Percentiles rank a stretch among this genome's conserved stretches.
phyloP scores from a whole-genome alignment of 2,888 invertebrate species.

The Drosophila tanythrix region DNA sequence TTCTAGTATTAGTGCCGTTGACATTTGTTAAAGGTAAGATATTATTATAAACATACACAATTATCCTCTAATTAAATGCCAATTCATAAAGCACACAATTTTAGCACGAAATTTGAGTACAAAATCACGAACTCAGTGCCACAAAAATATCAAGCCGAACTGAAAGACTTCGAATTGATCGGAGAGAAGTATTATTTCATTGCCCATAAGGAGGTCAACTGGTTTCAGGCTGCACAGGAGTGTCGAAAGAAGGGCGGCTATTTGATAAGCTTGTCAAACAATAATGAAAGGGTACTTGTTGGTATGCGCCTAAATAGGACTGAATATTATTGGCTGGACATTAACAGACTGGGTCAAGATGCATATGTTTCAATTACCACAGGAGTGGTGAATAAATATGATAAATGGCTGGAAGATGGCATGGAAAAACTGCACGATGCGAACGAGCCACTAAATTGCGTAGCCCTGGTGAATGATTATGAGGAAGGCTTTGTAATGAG shows the following conservation, averaged over 20 bases:
- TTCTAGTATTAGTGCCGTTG: slow-evolving; percentile 4
- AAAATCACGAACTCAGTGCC: slow-evolving; percentile 24
- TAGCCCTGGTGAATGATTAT: slow-evolving; percentile 17
- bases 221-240: slow-evolving; percentile 43
- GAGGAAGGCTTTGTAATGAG: slow-evolving; percentile 33
- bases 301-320: slow-evolving; percentile 10
- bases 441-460: slow-evolving; percentile 17
- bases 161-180: slow-evolving; percentile 32
- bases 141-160: not conserved
- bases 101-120: slow-evolving; percentile 39
- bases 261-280: slow-evolving; percentile 20
- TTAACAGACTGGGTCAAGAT: slow-evolving; percentile 39
- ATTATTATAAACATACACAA: not conserved
- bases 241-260: slow-evolving; percentile 34
- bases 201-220: slow-evolving; percentile 17
- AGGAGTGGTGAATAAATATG: slow-evolving; percentile 10
- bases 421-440: not conserved
- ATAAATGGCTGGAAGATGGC: slow-evolving; percentile 8
- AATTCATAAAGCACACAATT: slow-evolving; percentile 8
- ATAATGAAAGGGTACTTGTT: slow-evolving; percentile 9
- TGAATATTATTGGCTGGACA: slow-evolving; percentile 38
- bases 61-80: not conserved
- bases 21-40: slow-evolving; percentile 19
- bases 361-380: slow-evolving; percentile 38
- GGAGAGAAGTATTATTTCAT: slow-evolving; percentile 33